These are phyloP conservation scores for Cephus nigrinus DNA, from an alignment of 2,888 invertebrate genomes.

Conservation along the genomic window DNA sequence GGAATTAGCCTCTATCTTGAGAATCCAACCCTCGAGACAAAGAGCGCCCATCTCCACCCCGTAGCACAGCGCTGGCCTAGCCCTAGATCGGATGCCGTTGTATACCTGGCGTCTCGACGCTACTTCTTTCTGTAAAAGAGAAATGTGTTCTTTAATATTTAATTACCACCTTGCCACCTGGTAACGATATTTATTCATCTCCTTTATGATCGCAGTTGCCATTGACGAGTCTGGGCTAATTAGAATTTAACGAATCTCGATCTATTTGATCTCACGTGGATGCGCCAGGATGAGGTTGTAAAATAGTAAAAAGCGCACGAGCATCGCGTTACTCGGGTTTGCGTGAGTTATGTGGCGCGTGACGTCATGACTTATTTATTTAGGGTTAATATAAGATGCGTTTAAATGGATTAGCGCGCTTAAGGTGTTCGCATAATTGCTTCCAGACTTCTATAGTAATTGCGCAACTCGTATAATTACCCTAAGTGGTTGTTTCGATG, in stretches of 20 bases:
- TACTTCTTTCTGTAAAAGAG: not conserved
- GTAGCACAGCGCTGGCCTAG: not conserved
- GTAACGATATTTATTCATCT: not conserved
- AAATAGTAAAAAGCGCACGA: slow-evolving; percentile 27
- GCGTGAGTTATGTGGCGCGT: slow-evolving; percentile 57
- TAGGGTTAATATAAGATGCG: slow-evolving; percentile 2
- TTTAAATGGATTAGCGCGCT: not conserved
- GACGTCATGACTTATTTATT: slow-evolving; percentile 57
- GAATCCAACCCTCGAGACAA: slow-evolving; percentile 61
- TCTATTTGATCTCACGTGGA: slow-evolving; percentile 52
- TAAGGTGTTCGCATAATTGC: not conserved
- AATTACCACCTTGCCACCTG: not conserved
- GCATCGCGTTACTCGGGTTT: slow-evolving; percentile 23
- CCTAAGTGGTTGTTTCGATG: not conserved
- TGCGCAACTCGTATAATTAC: not conserved
- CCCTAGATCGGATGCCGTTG: not conserved
- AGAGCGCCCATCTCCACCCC: slow-evolving; percentile 35
- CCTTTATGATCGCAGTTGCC: not conserved
- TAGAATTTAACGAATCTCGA: slow-evolving; percentile 57
- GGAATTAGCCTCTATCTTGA: slow-evolving; percentile 65
- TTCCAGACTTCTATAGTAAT: not conserved
- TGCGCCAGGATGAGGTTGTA: slow-evolving; percentile 43
- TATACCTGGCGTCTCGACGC: not conserved
- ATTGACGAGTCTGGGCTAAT: slow-evolving; percentile 30
- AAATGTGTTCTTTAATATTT: not conserved